A percentile compares a stretch with the other conserved stretches of the same genome.
phyloP scores from a whole-genome alignment of 2,113 vertebrate genomes.

The Aegithalos caudatus region DNA sequence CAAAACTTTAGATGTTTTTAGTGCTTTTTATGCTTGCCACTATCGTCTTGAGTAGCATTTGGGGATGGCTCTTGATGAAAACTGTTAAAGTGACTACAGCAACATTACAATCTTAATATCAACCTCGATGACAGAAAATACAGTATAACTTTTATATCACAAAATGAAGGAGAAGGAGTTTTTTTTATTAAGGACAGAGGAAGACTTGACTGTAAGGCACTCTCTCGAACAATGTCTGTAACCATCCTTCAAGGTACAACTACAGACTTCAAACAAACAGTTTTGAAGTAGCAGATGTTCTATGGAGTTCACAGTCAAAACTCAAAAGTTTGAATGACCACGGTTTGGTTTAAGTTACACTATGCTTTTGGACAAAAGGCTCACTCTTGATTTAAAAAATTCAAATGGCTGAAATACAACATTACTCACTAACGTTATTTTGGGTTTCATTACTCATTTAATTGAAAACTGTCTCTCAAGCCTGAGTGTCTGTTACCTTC shows the following conservation, averaged over 20 bases:
- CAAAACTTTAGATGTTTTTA: background rate
- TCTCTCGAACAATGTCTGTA: background rate
- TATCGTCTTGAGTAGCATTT: background rate
- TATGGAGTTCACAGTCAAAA: background rate
- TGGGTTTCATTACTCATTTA: background rate
- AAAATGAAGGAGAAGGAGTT: background rate
- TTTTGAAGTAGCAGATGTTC: background rate
- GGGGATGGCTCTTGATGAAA: background rate
- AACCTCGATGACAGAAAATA: accelerated
- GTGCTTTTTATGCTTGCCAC: background rate
- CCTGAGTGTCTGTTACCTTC: background rate
- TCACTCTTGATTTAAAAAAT: background rate
- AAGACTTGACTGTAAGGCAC: background rate
- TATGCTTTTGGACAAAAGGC: background rate
- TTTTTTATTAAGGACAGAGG: background rate
- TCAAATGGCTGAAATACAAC: background rate
- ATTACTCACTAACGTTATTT: background rate
- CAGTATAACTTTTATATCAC: background rate
- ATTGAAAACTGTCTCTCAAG: background rate
- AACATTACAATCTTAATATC: background rate
- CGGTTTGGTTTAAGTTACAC: background rate
- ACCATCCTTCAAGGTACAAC: background rate
- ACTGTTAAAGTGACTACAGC: background rate
- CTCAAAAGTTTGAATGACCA: background rate
- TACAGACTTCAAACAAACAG: background rate